Percentiles rank a stretch among this genome's conserved stretches.
Conservation (phyloP, 1,140 invertebrate genomes). For the Musca vetustissima region DNA sequence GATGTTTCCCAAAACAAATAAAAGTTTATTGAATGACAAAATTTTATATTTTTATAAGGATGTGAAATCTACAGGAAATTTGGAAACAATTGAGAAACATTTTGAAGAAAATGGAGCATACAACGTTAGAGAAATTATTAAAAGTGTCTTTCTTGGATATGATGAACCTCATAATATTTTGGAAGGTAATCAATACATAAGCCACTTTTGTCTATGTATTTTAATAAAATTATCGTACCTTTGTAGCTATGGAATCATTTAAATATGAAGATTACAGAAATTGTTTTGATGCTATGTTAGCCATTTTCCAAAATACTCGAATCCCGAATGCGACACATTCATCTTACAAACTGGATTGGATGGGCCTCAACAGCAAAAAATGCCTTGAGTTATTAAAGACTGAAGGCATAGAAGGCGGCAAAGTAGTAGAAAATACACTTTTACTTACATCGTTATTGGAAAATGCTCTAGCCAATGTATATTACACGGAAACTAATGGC, state of each 20-base stretch:
- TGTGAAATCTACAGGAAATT: too few relatives aligned
- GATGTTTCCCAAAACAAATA: not conserved
- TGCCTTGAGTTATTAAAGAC: not conserved
- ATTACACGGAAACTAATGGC: constrained; percentile 13
- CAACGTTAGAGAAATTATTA: not conserved
- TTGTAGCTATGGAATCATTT: not conserved
- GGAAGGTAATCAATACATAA: not conserved
- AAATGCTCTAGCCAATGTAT: constrained; percentile 31
- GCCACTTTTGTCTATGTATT: not conserved
- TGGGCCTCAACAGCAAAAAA: constrained; percentile 6
- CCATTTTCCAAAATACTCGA: constrained; percentile 13
- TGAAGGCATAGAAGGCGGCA: not conserved
- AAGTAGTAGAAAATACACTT: constrained; percentile 22
- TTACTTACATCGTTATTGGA: constrained; percentile 27
- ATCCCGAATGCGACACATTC: not conserved
- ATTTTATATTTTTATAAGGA: constrained; percentile 13
- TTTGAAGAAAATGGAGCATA: not conserved
- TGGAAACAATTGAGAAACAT: not conserved
- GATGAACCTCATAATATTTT: not conserved
- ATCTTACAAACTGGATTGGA: constrained; percentile 16
- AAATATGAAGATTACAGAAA: constrained; percentile 7
- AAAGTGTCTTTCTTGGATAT: not conserved
- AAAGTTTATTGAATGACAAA: not conserved
- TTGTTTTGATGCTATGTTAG: not conserved
- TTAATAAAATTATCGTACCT: not conserved